These are phyloP conservation scores for Halocynthia aurantium DNA, from an alignment of 23 tunicate genomes.

Conservation along the genomic window DNA sequence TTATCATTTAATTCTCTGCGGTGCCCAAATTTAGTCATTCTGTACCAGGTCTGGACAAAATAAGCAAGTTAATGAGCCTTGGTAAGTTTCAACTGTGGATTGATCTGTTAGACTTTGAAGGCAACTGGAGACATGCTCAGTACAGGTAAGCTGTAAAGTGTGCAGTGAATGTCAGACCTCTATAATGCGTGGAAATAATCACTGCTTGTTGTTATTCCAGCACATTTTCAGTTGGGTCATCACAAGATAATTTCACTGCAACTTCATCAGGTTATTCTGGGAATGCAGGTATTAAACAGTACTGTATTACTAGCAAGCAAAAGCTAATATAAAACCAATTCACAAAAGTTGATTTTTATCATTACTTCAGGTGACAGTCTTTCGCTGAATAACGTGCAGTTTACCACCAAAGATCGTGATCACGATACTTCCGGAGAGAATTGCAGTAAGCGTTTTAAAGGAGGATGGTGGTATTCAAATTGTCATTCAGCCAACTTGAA, in stretches of 20 bases:
- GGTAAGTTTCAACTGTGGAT: slow-evolving; percentile 16
- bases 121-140: slow-evolving; percentile 16
- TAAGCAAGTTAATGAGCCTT: slow-evolving; percentile 1
- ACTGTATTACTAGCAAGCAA: neutral
- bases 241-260: slow-evolving; percentile 10
- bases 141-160: slow-evolving; percentile 14
- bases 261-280: slow-evolving; percentile 28
- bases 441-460: slow-evolving; percentile 5
- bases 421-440: neutral
- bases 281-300: slow-evolving; percentile 38
- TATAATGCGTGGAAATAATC: neutral
- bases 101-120: slow-evolving; percentile 30
- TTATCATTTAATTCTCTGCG: neutral
- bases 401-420: slow-evolving; percentile 12
- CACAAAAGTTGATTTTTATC: neutral
- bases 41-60: slow-evolving; percentile 10
- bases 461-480: slow-evolving; percentile 2
- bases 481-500: neutral
- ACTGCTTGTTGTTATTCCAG: slow-evolving; percentile 2
- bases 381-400: neutral
- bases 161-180: neutral
- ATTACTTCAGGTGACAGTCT: slow-evolving; percentile 5
- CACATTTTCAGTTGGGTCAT: slow-evolving; percentile 17
- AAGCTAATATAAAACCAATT: neutral
- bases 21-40: neutral